These are phyloP conservation scores for Actinopyga echinites DNA, from an alignment of 53 echinoderm and acorn worm species.

Conservation along the genomic window DNA sequence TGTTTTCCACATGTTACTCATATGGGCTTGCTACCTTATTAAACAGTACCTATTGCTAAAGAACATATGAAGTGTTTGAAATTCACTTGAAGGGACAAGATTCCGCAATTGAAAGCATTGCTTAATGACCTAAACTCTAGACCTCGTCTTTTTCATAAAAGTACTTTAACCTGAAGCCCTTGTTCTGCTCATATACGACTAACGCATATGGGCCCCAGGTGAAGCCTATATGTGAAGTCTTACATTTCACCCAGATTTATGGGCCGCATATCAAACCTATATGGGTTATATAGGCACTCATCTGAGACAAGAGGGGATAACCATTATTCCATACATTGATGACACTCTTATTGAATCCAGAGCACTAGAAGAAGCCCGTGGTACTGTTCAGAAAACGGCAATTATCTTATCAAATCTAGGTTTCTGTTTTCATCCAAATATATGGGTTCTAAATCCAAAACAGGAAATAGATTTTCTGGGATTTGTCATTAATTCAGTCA, in stretches of 20 bases:
- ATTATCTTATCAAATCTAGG: constrained; percentile 12
- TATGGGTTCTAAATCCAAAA: background rate
- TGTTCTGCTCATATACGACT: no score
- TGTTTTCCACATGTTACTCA: no score
- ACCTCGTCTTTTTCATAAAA: constrained; percentile 49
- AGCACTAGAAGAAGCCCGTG: background rate
- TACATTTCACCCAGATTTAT: no score
- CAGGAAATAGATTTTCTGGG: constrained; percentile 19
- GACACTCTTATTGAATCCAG: constrained; percentile 36
- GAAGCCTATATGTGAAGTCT: no score
- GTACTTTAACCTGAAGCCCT: no score
- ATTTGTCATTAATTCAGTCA: background rate
- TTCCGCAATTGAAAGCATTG: constrained; percentile 27
- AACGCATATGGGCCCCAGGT: no score
- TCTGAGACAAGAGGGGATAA: constrained; percentile 7
- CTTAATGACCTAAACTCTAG: constrained; percentile 54
- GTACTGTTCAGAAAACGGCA: background rate
- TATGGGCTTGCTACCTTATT: constrained; percentile 15
- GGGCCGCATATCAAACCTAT: no score
- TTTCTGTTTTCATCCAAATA: constrained; percentile 33
- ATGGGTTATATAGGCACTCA: no score
- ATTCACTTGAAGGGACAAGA: constrained; percentile 35
- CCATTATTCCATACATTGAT: constrained; percentile 21
- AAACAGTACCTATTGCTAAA: constrained; percentile 50
- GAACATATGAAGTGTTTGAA: constrained; percentile 45